phyloP scores from a whole-genome alignment of 2,797 vertebrate genomes.

The Gephyroberyx darwinii region DNA sequence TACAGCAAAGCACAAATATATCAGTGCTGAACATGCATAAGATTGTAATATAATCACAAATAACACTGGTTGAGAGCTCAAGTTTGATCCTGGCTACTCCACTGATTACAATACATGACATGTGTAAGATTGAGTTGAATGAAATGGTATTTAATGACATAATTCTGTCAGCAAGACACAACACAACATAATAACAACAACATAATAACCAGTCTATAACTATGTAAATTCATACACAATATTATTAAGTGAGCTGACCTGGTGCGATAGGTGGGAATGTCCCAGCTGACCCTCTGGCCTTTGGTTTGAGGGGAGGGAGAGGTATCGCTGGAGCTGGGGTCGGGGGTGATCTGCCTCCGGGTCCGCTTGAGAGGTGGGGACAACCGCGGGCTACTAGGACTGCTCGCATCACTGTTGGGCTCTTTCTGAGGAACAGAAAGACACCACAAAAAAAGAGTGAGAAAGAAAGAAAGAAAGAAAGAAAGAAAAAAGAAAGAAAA shows the following conservation, averaged over 20 bases:
- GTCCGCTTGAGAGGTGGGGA: slow-evolving; percentile 93
- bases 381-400: slow-evolving; percentile 89
- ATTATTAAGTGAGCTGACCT: slow-evolving; percentile 79
- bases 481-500: background rate
- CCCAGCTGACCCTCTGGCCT: slow-evolving; percentile 94
- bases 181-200: background rate
- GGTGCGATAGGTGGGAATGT: slow-evolving; percentile 90
- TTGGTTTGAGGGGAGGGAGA: slow-evolving; percentile 90
- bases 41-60: background rate
- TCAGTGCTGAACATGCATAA: slow-evolving; percentile 6
- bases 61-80: background rate
- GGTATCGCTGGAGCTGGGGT: slow-evolving; percentile 95
- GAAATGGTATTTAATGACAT: background rate
- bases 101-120: background rate
- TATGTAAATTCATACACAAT: background rate
- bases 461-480: background rate
- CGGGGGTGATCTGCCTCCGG: slow-evolving; percentile 89
- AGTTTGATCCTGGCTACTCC: background rate
- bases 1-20: slow-evolving; percentile 34
- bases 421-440: slow-evolving; percentile 86
- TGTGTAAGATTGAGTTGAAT: background rate
- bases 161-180: background rate
- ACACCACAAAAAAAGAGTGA: background rate
- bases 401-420: slow-evolving; percentile 90
- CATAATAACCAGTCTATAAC: background rate